Conservation (phyloP, 2,797 vertebrate species). For the Florisuga fusca region DNA sequence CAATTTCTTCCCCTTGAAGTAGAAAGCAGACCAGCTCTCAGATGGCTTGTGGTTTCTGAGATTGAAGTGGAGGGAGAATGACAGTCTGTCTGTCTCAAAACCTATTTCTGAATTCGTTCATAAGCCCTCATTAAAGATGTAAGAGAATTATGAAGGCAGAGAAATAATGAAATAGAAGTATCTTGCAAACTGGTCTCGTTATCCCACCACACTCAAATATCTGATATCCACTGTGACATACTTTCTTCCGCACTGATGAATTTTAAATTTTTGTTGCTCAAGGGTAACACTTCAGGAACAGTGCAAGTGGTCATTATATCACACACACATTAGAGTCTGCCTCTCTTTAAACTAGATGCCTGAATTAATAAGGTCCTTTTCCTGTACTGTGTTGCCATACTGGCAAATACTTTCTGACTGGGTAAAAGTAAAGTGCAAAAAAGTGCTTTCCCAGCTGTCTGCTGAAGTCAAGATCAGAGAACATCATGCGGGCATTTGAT, state of each 20-base stretch:
- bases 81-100: conserved; percentile 23
- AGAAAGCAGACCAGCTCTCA: conserved; percentile 28
- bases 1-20: conserved; percentile 21
- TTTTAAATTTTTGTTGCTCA: conserved; percentile 70
- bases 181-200: neutral
- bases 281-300: conserved; percentile 50
- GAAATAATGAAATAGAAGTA: conserved; percentile 40
- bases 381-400: conserved; percentile 5
- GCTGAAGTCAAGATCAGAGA: conserved; percentile 68
- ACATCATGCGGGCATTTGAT: conserved; percentile 20
- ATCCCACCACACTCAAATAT: neutral
- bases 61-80: neutral
- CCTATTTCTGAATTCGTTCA: conserved; percentile 46
- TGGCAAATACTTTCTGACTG: conserved; percentile 68
- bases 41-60: neutral
- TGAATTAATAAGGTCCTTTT: conserved; percentile 65
- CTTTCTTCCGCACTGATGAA: conserved; percentile 46
- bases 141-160: conserved; percentile 56
- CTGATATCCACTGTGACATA: conserved; percentile 51
- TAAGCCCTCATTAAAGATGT: conserved; percentile 52
- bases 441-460: conserved; percentile 63
- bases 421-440: conserved; percentile 67
- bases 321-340: conserved; percentile 33
- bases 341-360: conserved; percentile 58
- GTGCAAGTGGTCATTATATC: conserved; percentile 58